Evolutionary conservation across 92 coral and sea anemone genomes (phyloP).

Genomic region (Isaurus tuberculatus): DNA sequence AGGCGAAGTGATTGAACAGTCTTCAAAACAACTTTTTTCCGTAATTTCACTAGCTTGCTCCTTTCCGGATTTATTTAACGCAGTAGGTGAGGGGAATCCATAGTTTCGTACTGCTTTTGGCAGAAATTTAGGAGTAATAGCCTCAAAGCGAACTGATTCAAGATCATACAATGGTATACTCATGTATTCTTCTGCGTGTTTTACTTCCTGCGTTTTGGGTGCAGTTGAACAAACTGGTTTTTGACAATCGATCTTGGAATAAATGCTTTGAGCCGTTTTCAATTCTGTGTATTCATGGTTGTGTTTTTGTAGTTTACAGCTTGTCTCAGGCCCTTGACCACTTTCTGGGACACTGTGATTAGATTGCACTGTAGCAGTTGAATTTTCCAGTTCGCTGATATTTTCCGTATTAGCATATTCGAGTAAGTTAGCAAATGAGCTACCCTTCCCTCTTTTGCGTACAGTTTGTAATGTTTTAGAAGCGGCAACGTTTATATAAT

Average conservation of each 20-base stretch:
- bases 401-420: neutral
- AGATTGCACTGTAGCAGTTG: neutral
- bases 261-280: neutral
- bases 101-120: neutral
- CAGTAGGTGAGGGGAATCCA: no score
- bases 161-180: neutral
- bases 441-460: neutral
- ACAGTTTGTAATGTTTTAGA: neutral
- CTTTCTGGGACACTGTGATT: neutral
- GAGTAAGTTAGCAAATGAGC: neutral
- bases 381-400: neutral
- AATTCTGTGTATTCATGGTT: neutral
- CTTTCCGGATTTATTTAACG: neutral
- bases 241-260: neutral
- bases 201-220: neutral
- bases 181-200: neutral
- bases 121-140: neutral
- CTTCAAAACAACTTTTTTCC: no score
- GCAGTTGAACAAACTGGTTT: neutral
- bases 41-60: neutral
- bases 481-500: neutral
- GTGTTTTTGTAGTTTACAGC: neutral
- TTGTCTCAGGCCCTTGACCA: neutral
- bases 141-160: neutral
- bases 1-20: no score